Evolutionary conservation across 2,888 invertebrate genomes (phyloP).

Genomic region (Polyommatus iphigenia): DNA sequence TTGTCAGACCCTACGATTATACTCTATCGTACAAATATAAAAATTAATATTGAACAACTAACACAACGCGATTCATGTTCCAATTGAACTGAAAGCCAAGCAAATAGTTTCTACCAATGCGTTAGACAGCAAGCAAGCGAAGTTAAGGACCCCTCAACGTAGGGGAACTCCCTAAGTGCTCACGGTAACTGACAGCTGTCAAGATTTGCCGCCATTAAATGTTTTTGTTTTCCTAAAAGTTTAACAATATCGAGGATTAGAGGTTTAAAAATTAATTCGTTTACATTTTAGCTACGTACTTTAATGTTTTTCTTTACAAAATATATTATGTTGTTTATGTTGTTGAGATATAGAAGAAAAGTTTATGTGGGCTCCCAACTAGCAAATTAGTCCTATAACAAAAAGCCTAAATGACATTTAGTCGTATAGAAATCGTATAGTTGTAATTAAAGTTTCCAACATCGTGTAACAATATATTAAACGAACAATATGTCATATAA

Average conservation of each 20-base stretch:
- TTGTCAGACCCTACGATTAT: background rate
- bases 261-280: constrained; percentile 1
- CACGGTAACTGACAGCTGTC: constrained; percentile 42
- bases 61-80: background rate
- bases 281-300: background rate
- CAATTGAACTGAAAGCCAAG: constrained; percentile 2
- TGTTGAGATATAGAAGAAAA: no score
- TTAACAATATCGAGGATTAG: constrained; percentile 26
- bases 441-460: no score
- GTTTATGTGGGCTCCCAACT: no score
- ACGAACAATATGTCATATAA: no score
- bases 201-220: constrained; percentile 26
- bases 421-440: no score
- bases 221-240: constrained; percentile 21
- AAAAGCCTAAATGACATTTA: no score
- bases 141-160: background rate
- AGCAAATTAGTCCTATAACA: no score
- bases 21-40: background rate
- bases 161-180: constrained; percentile 25
- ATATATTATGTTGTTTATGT: background rate
- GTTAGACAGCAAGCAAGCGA: background rate
- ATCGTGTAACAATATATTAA: no score
- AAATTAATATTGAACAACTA: background rate
- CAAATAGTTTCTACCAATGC: background rate
- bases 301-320: background rate